Percentiles rank a stretch among this genome's conserved stretches.
Conservation (phyloP, 1,140 invertebrate species). For the Macrotrachela quadricornifera region DNA sequence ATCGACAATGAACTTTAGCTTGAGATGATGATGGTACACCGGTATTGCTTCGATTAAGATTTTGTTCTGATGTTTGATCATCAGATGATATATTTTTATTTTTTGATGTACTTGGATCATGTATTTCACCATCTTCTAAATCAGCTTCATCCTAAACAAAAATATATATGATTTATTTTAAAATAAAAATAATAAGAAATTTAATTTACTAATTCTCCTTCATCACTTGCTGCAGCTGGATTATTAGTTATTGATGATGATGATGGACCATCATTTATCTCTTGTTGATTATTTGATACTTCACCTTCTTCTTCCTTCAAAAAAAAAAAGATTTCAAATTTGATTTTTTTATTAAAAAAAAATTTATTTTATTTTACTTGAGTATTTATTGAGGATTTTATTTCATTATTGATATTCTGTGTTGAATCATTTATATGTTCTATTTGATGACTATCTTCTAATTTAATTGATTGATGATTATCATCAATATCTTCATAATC, state of each 20-base stretch:
- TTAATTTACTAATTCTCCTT: constrained; percentile 6
- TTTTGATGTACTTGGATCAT: not conserved
- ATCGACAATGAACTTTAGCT: constrained; percentile 3
- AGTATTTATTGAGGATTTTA: no score
- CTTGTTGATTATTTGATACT: no score
- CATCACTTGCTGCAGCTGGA: not conserved
- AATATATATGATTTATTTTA: not conserved
- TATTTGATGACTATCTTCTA: no score
- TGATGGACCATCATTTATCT: not conserved
- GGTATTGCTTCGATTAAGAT: not conserved
- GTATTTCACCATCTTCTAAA: not conserved
- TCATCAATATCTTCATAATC: no score
- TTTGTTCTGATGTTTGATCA: not conserved
- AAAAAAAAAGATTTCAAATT: no score
- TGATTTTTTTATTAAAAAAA: no score
- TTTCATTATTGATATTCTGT: no score
- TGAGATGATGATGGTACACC: constrained; percentile 2
- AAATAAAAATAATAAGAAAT: not conserved
- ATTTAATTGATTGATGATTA: no score
- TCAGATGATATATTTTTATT: not conserved
- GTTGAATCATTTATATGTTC: no score
- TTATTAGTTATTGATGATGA: not conserved
- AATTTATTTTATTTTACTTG: no score
- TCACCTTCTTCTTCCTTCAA: no score
- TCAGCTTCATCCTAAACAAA: not conserved